A percentile compares a stretch with the other conserved stretches of the same genome.
These are phyloP conservation scores for Torymus aiolomorphi DNA, from an alignment of 2,888 invertebrate genomes.

Conservation along the genomic window DNA sequence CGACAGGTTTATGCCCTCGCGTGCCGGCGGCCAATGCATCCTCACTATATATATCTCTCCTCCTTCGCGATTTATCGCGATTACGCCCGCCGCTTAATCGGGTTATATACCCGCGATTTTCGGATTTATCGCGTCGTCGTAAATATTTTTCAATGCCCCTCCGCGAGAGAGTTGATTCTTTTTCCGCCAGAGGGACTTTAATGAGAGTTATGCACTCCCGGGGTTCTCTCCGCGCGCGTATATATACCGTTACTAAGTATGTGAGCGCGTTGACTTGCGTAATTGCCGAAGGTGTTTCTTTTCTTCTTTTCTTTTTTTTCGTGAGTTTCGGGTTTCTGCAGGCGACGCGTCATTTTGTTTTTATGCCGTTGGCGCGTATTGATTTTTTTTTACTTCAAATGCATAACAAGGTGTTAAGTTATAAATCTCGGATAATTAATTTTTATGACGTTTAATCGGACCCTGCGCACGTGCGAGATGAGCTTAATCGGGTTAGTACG, in stretches of 20 bases:
- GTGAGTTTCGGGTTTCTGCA: too few relatives aligned
- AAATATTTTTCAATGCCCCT: constrained; percentile 46
- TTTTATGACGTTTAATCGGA: too few relatives aligned
- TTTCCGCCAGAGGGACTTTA: neutral
- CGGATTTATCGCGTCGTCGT: constrained; percentile 51
- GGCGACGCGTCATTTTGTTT: too few relatives aligned
- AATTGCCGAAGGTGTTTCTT: too few relatives aligned
- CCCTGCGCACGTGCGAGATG: neutral
- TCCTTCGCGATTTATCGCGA: constrained; percentile 49
- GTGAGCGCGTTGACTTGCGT: too few relatives aligned
- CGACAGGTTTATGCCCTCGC: constrained; percentile 70
- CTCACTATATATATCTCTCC: neutral
- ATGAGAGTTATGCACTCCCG: constrained; percentile 25
- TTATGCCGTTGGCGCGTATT: too few relatives aligned
- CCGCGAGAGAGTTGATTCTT: neutral
- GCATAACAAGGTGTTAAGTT: too few relatives aligned
- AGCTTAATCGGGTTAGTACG: neutral
- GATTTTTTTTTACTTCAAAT: too few relatives aligned
- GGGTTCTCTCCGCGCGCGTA: neutral
- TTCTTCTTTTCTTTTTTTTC: too few relatives aligned
- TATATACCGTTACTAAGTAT: neutral
- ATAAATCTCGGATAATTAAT: too few relatives aligned
- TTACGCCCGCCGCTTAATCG: constrained; percentile 44
- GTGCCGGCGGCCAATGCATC: constrained; percentile 60
- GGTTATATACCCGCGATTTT: constrained; percentile 31